Percentiles rank a stretch among this genome's conserved stretches.
phyloP scores from a whole-genome alignment of 2,888 invertebrate species.

The Leptinotarsa tumamoca region DNA sequence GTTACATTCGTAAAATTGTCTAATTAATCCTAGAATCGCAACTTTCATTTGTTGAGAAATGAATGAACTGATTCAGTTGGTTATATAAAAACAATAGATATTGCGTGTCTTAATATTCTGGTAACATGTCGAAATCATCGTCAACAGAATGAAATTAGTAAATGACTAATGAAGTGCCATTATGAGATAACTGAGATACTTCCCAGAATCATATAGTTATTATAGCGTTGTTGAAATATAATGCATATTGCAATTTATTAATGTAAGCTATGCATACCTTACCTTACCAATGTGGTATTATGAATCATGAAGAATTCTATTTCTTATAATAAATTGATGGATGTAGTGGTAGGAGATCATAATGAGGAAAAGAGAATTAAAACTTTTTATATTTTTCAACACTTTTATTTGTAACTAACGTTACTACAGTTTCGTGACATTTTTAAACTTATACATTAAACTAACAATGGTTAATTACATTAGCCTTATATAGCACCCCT shows the following conservation, averaged over 20 bases:
- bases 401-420: too few species aligned
- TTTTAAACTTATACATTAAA: too few species aligned
- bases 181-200: slow-evolving; percentile 10
- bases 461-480: too few species aligned
- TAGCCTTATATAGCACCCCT: too few species aligned
- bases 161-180: slow-evolving; percentile 7
- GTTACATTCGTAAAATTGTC: slow-evolving; percentile 2
- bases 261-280: not conserved
- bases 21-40: slow-evolving; percentile 12
- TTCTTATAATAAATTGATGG: too few species aligned
- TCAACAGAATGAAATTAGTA: slow-evolving; percentile 21
- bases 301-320: too few species aligned
- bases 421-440: too few species aligned
- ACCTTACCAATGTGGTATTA: too few species aligned
- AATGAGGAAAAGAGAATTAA: too few species aligned
- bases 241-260: not conserved
- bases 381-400: too few species aligned
- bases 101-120: slow-evolving; percentile 22
- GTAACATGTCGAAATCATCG: slow-evolving; percentile 20
- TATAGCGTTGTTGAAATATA: not conserved
- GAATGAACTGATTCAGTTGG: slow-evolving; percentile 5
- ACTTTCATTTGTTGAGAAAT: slow-evolving; percentile 25
- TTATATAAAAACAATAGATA: slow-evolving; percentile 21
- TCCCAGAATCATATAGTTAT: not conserved
- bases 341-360: too few species aligned